A percentile compares a stretch with the other conserved stretches of the same genome.
phyloP scores from a whole-genome alignment of 35 echinoderm and acorn worm genomes.

The Apostichopus californicus region DNA sequence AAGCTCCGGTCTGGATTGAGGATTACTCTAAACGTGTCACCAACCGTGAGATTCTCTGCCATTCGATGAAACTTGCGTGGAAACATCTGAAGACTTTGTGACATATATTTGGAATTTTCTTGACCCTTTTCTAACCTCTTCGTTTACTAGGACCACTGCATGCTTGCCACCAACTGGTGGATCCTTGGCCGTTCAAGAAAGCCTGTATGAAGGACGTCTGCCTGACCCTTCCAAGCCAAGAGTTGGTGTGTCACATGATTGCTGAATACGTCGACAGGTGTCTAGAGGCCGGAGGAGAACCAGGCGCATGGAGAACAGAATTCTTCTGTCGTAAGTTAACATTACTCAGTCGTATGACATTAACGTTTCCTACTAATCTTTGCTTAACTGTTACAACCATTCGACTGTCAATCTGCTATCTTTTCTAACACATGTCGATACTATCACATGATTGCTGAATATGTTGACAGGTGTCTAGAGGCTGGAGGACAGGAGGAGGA shows the following conservation, averaged over 20 bases:
- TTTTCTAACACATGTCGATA: too few relatives aligned
- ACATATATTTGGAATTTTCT: too few relatives aligned
- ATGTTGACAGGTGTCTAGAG: slow-evolving; percentile 42
- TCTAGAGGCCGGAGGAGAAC: slow-evolving; percentile 37
- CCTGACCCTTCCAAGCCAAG: slow-evolving; percentile 41
- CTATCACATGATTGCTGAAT: slow-evolving; percentile 55
- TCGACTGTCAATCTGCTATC: too few relatives aligned
- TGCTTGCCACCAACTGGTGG: slow-evolving; percentile 44
- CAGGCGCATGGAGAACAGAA: slow-evolving; percentile 15
- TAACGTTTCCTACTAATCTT: too few relatives aligned
- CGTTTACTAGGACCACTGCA: neutral
- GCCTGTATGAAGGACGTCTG: slow-evolving; percentile 38
- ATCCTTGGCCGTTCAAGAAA: slow-evolving; percentile 23
- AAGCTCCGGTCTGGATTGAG: too few relatives aligned
- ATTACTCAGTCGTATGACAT: too few relatives aligned
- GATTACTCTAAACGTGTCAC: too few relatives aligned
- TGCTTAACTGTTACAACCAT: too few relatives aligned
- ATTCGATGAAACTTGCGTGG: too few relatives aligned
- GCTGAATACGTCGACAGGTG: slow-evolving; percentile 48
- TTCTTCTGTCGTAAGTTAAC: slow-evolving; percentile 49
- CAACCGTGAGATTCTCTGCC: too few relatives aligned
- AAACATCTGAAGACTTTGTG: too few relatives aligned
- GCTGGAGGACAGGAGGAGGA: slow-evolving; percentile 24
- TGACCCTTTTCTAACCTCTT: too few relatives aligned
- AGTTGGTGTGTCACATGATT: slow-evolving; percentile 51